Base-by-base conservation (phyloP, 1,140 invertebrate genomes). In the Anastatus disparis region DNA sequence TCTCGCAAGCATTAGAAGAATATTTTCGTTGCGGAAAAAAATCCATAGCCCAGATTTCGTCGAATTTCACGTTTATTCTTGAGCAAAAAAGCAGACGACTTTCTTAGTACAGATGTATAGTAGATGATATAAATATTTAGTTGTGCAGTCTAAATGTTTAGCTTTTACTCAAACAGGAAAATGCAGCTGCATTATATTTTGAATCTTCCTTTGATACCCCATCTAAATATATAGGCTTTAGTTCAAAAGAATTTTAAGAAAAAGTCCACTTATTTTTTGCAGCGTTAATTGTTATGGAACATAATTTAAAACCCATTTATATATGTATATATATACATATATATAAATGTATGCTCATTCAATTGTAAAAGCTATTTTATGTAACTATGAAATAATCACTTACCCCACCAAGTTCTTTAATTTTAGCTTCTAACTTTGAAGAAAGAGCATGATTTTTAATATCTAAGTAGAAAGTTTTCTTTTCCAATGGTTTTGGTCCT, bases 401-500 rank as follows among this genome's bases (percentile, higher is more conserved):
- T 84, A 91, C 89, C 81, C 90, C 88, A 67, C 90, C 91, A 79
- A 92, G 85, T 74, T 90, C 88, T 77, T 89, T 90, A 71, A 92
- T 89, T 80, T 88, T 89, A 58, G 82, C 80, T 74, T 91, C 90
- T 85, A 92, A 83, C 68, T 89, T 89, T 76, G 85, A 81, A 69
- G 88, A 85, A 27, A 88, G 78, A 70, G 84, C 86, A 86, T 90
- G 87, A 75, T 90, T 91, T 81, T 90, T 90, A 70, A 92, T 88
- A 75, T 92, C 90, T 87, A 92, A 88, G 81, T 91, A 92, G 85
- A 92, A 92, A 72, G 87, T 89, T 72, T 89, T 90, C 77, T 89
- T 89, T 64, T 84, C 82, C 74, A 89, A 82, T 50, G 87, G 87
- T 76, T 88, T 88, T 38, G 84, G 81, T 72, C 87, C 85, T 74